Conservation (phyloP, 37 sponge, comb jelly and placozoan species). For the Chondrosia reniformis region DNA sequence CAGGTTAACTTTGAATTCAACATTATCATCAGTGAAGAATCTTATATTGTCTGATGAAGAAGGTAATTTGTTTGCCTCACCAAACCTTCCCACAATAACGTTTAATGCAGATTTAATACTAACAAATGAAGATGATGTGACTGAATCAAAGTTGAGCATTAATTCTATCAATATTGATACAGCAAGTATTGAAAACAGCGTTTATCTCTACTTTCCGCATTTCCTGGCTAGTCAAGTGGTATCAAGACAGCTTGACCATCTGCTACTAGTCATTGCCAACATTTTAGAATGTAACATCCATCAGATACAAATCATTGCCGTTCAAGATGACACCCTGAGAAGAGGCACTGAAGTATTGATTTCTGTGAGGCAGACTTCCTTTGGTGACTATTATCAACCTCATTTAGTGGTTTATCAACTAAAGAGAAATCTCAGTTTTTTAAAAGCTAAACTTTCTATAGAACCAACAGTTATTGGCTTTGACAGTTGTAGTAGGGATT, state of each 20-base stretch:
- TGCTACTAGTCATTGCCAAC: not conserved
- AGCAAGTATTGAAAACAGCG: not conserved
- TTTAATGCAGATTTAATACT: not conserved
- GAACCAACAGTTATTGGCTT: not conserved
- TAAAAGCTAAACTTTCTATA: not conserved
- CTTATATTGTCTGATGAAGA: not conserved
- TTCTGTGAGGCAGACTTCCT: not conserved
- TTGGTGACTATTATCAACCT: not conserved
- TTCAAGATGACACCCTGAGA: not conserved
- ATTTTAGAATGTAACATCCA: not conserved
- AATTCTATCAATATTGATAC: not conserved
- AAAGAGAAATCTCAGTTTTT: not conserved
- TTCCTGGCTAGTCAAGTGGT: not conserved
- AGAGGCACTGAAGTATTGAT: not conserved
- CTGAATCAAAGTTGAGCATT: not conserved
- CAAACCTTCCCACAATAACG: not conserved
- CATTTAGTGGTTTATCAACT: not conserved
- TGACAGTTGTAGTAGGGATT: not conserved
- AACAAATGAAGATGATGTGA: not conserved
- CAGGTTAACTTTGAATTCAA: not conserved
- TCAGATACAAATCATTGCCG: not conserved
- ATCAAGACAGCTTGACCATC: not conserved
- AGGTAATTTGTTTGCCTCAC: not conserved
- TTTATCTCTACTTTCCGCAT: not conserved
- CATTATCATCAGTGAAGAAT: not conserved